Percentiles rank a stretch among this genome's conserved stretches.
Conservation (phyloP, 1,140 invertebrate genomes). For the Pseudomyrmex cubaensis region DNA sequence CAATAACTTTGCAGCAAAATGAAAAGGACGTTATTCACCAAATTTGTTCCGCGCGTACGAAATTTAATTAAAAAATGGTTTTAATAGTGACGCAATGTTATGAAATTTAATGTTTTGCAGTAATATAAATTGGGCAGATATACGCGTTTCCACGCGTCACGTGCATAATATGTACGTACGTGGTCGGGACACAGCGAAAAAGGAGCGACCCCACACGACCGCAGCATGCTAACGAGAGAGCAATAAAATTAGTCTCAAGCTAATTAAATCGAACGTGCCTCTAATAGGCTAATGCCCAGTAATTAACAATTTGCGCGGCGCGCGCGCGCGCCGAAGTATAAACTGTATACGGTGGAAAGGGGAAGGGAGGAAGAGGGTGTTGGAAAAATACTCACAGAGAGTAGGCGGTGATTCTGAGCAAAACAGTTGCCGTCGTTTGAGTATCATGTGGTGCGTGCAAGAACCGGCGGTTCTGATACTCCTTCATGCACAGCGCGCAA, state of each 20-base stretch:
- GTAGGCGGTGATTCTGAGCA: neutral
- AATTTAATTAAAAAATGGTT: slow-evolving; percentile 19
- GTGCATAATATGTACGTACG: slow-evolving; percentile 58
- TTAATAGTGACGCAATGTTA: neutral
- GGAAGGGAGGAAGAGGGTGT: neutral
- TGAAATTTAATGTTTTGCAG: slow-evolving; percentile 39
- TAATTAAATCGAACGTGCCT: slow-evolving; percentile 65
- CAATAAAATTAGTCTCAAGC: slow-evolving; percentile 62
- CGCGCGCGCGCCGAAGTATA: slow-evolving; percentile 1
- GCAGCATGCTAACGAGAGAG: slow-evolving; percentile 50
- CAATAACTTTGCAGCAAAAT: neutral
- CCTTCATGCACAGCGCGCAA: neutral
- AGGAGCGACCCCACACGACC: slow-evolving; percentile 17
- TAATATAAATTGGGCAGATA: slow-evolving; percentile 47
- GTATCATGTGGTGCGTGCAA: slow-evolving; percentile 37
- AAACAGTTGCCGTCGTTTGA: slow-evolving; percentile 29
- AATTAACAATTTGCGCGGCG: slow-evolving; percentile 51
- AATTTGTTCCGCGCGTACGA: neutral
- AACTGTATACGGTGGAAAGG: neutral
- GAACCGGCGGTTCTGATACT: slow-evolving; percentile 10
- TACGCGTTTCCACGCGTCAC: slow-evolving; percentile 48
- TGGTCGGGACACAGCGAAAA: slow-evolving; percentile 34
- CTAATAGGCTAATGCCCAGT: slow-evolving; percentile 50
- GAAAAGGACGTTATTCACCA: neutral
- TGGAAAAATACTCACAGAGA: slow-evolving; percentile 41